Conservation (phyloP, 2,797 vertebrate species). For the Betta splendens region DNA sequence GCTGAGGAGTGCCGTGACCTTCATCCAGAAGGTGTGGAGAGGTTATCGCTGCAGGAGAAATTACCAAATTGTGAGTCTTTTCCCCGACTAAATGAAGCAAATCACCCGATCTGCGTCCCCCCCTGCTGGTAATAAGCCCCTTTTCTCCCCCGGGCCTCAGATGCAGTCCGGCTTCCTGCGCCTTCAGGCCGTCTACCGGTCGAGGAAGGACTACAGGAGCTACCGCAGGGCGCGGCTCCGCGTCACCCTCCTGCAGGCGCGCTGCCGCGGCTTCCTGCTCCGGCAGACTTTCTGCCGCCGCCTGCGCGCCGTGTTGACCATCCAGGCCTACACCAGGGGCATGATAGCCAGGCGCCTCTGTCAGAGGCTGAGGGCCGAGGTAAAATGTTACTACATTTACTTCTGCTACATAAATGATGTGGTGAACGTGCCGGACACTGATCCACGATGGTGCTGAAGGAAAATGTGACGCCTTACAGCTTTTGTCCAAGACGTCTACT, state of each 20-base stretch:
- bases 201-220: constrained; percentile 84
- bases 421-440: background rate
- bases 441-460: constrained; percentile 18
- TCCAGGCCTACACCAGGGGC: constrained; percentile 91
- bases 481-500: too few relatives aligned
- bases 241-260: constrained; percentile 87
- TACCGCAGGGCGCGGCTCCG: constrained; percentile 84
- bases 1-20: constrained; percentile 83
- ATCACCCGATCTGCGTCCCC: background rate
- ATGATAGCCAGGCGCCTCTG: constrained; percentile 94
- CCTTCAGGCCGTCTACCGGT: constrained; percentile 91
- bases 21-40: constrained; percentile 93
- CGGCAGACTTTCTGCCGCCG: constrained; percentile 86
- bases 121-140: background rate
- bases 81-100: background rate
- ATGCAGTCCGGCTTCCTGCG: constrained; percentile 92
- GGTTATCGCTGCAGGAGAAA: constrained; percentile 89
- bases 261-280: constrained; percentile 88
- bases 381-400: constrained; percentile 69
- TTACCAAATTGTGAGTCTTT: constrained; percentile 85
- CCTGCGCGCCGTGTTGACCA: constrained; percentile 88
- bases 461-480: background rate
- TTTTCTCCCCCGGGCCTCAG: constrained; percentile 67
- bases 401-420: constrained; percentile 51
- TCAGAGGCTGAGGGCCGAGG: constrained; percentile 88